Evolutionary conservation across 2,797 vertebrate genomes (phyloP).

Genomic region (Sebastes matsubarae): DNA sequence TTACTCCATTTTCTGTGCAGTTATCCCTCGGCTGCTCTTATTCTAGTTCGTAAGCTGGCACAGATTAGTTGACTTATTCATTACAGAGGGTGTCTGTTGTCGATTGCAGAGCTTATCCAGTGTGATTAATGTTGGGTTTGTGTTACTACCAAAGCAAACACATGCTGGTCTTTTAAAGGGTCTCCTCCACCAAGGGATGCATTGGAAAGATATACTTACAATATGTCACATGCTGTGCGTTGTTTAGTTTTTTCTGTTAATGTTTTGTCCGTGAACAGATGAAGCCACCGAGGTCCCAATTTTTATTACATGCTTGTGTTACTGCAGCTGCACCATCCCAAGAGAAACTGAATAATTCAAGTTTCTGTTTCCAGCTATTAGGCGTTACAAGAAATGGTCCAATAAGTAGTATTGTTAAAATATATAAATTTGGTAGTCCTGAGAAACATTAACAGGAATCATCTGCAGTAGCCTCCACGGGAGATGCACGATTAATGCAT

Average conservation of each 20-base stretch:
- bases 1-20: constrained; percentile 64
- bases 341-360: constrained; percentile 39
- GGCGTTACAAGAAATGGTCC: not conserved
- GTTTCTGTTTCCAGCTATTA: constrained; percentile 17
- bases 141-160: constrained; percentile 69
- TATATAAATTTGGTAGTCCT: not conserved
- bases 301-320: constrained; percentile 28
- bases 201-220: constrained; percentile 53
- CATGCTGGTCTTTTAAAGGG: constrained; percentile 63
- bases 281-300: constrained; percentile 18
- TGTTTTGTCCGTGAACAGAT: constrained; percentile 47
- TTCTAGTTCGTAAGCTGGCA: constrained; percentile 69
- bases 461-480: not conserved
- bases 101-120: constrained; percentile 73
- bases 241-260: constrained; percentile 38
- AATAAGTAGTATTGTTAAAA: constrained; percentile 14
- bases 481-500: constrained; percentile 5
- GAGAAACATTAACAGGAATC: not conserved
- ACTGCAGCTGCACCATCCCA: constrained; percentile 23
- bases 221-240: constrained; percentile 48
- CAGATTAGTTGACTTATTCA: constrained; percentile 80
- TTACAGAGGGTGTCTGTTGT: constrained; percentile 76
- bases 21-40: constrained; percentile 73
- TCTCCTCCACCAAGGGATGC: constrained; percentile 45
- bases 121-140: constrained; percentile 77